Conservation (phyloP, 2,888 invertebrate genomes). For the Lasioglossum oenotherae region DNA sequence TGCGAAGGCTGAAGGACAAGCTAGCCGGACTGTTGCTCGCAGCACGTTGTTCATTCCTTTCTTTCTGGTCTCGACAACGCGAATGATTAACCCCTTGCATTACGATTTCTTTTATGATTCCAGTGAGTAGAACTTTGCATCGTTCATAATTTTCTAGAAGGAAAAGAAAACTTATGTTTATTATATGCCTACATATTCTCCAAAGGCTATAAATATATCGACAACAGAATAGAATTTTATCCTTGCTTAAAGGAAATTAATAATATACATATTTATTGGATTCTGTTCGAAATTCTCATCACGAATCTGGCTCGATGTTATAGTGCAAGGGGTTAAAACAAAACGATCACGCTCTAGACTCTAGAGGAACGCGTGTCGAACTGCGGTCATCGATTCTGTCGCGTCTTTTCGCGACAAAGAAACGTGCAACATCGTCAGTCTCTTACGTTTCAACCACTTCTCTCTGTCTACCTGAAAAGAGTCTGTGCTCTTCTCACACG, state of each 20-base stretch:
- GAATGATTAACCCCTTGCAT: neutral
- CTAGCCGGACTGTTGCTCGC: conserved; percentile 15
- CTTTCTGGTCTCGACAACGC: neutral
- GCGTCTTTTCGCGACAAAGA: neutral
- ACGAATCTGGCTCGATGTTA: neutral
- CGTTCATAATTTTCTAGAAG: conserved; percentile 1
- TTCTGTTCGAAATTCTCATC: neutral
- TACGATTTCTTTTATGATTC: neutral
- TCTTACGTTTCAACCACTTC: conserved; percentile 3
- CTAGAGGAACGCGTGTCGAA: neutral
- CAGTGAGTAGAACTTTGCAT: neutral
- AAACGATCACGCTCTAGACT: neutral
- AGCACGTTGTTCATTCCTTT: conserved; percentile 3
- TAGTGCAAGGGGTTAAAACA: neutral
- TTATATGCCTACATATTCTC: neutral
- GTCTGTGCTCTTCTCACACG: neutral
- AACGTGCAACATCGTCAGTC: neutral
- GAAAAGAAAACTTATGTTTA: neutral
- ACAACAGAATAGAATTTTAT: neutral
- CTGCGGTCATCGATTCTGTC: neutral
- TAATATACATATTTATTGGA: neutral
- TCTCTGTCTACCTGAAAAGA: neutral
- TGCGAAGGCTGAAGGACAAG: conserved; percentile 8
- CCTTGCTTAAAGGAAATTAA: no score
- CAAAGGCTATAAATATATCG: neutral